Evolutionary conservation across 2,113 vertebrate species (phyloP), one percentile per base, ranked within the genome.

Genomic region (Aleadryas rufinucha): DNA sequence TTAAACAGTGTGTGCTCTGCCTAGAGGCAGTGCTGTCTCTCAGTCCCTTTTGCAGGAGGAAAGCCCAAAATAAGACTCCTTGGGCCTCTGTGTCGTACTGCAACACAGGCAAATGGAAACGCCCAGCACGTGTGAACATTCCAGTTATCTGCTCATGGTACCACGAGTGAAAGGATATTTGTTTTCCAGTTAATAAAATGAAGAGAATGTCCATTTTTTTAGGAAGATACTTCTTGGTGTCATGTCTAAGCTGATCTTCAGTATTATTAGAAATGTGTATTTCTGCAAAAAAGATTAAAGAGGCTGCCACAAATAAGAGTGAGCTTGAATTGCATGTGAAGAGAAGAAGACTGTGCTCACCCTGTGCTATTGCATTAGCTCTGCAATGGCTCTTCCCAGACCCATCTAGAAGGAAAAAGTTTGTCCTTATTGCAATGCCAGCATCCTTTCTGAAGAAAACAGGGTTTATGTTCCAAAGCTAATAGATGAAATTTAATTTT

Each of bases 91-190:
- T 35, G 12, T 19, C 8, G 2, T 6, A 6, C 16, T 22, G 52
- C 71, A 63, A 22, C n/a, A 52, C 3, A 20, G 30, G 44, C 68
- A 54, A 37, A 75, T 16, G 50, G 70, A 47, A 66, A 68, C 0
- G 2, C 41, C 50, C 70, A 16, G 7, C 2, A 2, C 2, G 11
- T 21, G 13, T 1, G 2, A 31, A 2, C 20, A 11, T 22, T 45
- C 63, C 57, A 68, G 71, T 16, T 30, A 33, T 4, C 83, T 37
- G 83, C 64, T 66, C 33, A 7, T 0, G 21, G 64, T 1, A 44
- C 8, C 11, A 7, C 0, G 0, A 72, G n/a, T 1, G 1, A 89
- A 77, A 45, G 22, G 37, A 35, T 42, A 11, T 27, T 77, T 74
- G 16, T 35, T 70, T 70, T 41, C 65, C 64, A 54, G 65, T 21